A percentile compares a stretch with the other conserved stretches of the same genome.
Conservation (phyloP, 2,797 vertebrate species). For the Heterohyrax brucei region DNA sequence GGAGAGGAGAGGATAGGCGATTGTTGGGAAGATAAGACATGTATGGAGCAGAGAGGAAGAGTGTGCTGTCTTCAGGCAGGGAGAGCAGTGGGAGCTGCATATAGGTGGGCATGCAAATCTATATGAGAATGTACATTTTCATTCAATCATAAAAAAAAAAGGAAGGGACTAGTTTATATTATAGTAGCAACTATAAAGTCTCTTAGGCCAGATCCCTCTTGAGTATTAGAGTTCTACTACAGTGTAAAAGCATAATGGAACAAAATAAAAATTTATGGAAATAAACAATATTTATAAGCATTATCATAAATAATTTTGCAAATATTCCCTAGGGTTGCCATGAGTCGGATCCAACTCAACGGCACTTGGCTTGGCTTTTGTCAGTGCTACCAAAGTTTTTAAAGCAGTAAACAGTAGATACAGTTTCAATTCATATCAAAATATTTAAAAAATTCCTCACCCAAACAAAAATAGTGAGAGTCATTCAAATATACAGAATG, state of each 20-base stretch:
- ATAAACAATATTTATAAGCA: slow-evolving; percentile 54
- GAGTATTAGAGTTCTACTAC: not conserved
- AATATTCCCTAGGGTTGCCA: not conserved
- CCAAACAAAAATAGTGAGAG: slow-evolving; percentile 55
- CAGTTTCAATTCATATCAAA: slow-evolving; percentile 23
- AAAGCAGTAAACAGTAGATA: slow-evolving; percentile 54
- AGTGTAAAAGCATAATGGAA: not conserved
- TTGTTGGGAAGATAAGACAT: no score
- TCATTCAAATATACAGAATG: slow-evolving; percentile 43
- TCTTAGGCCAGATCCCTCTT: not conserved
- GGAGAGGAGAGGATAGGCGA: no score
- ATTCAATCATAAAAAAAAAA: not conserved
- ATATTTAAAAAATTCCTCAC: slow-evolving; percentile 62
- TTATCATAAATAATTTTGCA: not conserved
- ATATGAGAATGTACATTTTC: no score
- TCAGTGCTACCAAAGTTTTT: slow-evolving; percentile 17
- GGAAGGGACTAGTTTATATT: not conserved
- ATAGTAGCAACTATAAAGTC: not conserved
- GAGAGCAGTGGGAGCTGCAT: no score
- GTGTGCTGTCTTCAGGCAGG: no score
- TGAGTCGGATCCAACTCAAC: no score
- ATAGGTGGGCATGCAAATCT: no score
- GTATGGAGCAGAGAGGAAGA: no score
- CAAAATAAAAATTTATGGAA: not conserved
- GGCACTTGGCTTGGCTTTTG: not conserved